Percentiles rank a stretch among this genome's conserved stretches.
These are phyloP conservation scores for Heliocidaris tuberculata DNA, from an alignment of 35 echinoderm and acorn worm species.

Conservation along the genomic window DNA sequence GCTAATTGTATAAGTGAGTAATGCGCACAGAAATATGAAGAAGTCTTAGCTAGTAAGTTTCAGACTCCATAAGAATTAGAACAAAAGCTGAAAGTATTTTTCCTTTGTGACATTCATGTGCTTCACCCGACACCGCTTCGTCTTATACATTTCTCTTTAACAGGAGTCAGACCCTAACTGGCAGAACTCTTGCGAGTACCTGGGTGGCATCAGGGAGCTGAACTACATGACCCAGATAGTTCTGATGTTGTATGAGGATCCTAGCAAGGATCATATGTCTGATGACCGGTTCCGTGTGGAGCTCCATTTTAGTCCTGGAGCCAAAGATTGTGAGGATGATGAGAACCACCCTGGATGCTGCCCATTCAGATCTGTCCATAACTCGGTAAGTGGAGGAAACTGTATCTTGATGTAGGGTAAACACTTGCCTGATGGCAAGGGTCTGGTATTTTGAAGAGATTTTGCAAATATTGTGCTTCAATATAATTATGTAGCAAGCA, in stretches of 20 bases:
- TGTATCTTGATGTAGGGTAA: background rate
- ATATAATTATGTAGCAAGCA: too few species aligned
- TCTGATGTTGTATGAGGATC: conserved; percentile 96
- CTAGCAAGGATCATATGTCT: conserved; percentile 83
- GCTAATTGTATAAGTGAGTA: too few species aligned
- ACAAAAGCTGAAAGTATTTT: too few species aligned
- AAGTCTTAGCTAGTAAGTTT: too few species aligned
- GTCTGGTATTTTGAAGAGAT: too few species aligned
- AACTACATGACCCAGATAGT: conserved; percentile 99
- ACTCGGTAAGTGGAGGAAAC: conserved; percentile 50
- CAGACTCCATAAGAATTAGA: too few species aligned
- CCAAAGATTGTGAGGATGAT: conserved; percentile 85
- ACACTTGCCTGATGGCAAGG: background rate
- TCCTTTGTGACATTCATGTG: too few species aligned
- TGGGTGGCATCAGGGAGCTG: conserved; percentile 86
- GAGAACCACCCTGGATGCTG: conserved; percentile 61
- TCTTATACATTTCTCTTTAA: background rate
- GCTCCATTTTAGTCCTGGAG: conserved; percentile 96
- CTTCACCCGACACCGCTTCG: too few species aligned
- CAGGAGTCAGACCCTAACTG: conserved; percentile 82
- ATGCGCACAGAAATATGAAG: too few species aligned
- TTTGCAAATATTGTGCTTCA: too few species aligned
- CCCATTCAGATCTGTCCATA: conserved; percentile 70
- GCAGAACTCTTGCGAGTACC: conserved; percentile 81
- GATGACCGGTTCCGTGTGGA: conserved; percentile 95